These are phyloP conservation scores for Lithophane ornitopus DNA, from an alignment of 2,888 invertebrate genomes.

Conservation along the genomic window DNA sequence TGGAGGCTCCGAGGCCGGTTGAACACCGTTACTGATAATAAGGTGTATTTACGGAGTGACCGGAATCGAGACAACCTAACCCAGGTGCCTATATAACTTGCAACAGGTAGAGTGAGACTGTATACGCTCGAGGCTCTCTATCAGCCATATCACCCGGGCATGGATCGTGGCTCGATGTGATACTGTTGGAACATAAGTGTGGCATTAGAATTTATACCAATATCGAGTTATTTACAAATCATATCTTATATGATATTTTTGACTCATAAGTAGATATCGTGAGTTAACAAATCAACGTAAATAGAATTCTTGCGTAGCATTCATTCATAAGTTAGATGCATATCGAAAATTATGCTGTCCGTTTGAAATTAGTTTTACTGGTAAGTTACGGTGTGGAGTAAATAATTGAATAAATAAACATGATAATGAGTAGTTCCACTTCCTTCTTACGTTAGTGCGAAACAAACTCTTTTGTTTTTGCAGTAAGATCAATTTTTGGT, in stretches of 20 bases:
- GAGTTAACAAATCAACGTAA: slow-evolving; percentile 61
- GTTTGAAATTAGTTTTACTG: slow-evolving; percentile 17
- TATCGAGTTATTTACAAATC: slow-evolving; percentile 59
- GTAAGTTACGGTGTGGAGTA: not conserved
- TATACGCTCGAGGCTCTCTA: slow-evolving; percentile 45
- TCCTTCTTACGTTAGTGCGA: slow-evolving; percentile 34
- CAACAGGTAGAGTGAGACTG: slow-evolving; percentile 34
- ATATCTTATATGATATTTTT: slow-evolving; percentile 59
- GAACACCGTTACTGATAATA: slow-evolving; percentile 87
- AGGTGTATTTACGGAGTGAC: slow-evolving; percentile 78
- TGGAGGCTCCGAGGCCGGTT: slow-evolving; percentile 83
- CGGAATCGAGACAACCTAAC: slow-evolving; percentile 68
- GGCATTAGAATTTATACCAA: slow-evolving; percentile 58
- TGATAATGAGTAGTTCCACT: slow-evolving; percentile 21
- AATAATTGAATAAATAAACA: slow-evolving; percentile 12
- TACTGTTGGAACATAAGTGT: slow-evolving; percentile 50
- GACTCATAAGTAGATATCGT: slow-evolving; percentile 35
- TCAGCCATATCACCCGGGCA: slow-evolving; percentile 6
- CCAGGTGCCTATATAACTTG: slow-evolving; percentile 54
- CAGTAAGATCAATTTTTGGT: slow-evolving; percentile 52
- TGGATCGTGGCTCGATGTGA: not conserved
- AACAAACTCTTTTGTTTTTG: slow-evolving; percentile 57
- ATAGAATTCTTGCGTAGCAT: slow-evolving; percentile 40
- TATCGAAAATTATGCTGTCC: slow-evolving; percentile 7
- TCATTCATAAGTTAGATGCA: slow-evolving; percentile 52